These are phyloP conservation scores for Scaptomyza reducta DNA, from an alignment of 2,888 invertebrate genomes.

Conservation along the genomic window DNA sequence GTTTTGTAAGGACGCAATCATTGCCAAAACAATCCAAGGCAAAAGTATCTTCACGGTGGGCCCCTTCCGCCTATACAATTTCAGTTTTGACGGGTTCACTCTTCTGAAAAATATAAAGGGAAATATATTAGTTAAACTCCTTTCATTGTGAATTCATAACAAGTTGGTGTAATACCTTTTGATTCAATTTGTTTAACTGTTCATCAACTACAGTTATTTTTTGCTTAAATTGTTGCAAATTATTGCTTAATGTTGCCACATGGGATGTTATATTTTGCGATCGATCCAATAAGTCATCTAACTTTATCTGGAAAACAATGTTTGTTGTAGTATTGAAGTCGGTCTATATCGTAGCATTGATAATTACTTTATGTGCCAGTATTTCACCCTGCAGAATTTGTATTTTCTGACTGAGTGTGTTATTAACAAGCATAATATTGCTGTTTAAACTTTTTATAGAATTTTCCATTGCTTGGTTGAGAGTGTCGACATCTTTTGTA, in stretches of 20 bases:
- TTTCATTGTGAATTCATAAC: too few species aligned
- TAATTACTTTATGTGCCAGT: conserved; percentile 74
- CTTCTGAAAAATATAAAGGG: neutral
- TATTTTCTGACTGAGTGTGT: conserved; percentile 80
- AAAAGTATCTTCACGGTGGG: conserved; percentile 3
- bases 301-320: conserved; percentile 66
- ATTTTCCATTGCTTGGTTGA: conserved; percentile 61
- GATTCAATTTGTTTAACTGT: conserved; percentile 71
- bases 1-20: conserved; percentile 3
- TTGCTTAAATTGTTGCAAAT: conserved; percentile 81
- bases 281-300: conserved; percentile 81
- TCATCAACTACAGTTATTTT: conserved; percentile 70
- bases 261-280: conserved; percentile 82
- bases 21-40: conserved; percentile 3
- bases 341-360: neutral
- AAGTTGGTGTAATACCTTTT: conserved; percentile 60
- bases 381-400: conserved; percentile 77
- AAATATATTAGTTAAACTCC: too few species aligned
- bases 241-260: conserved; percentile 81
- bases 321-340: neutral
- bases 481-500: conserved; percentile 62
- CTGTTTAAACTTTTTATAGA: conserved; percentile 70
- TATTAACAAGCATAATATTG: conserved; percentile 77
- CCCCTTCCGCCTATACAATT: neutral
- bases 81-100: conserved; percentile 5